Evolutionary conservation across 2,113 vertebrate genomes (phyloP).

Genomic region (Agelaius tricolor): DNA sequence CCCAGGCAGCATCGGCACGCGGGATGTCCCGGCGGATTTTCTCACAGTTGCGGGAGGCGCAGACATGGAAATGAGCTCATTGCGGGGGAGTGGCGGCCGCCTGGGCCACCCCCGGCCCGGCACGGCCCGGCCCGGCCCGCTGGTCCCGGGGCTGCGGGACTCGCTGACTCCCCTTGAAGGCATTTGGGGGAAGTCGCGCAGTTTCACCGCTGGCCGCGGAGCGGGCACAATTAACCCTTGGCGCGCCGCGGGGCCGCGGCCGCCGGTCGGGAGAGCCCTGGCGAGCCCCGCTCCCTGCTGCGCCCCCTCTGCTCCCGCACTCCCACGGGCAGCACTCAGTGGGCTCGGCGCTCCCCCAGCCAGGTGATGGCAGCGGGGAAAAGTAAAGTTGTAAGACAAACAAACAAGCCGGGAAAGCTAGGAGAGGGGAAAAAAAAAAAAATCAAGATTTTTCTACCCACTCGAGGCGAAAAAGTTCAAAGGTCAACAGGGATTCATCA

Average conservation of each 20-base stretch:
- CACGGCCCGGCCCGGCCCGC: neutral
- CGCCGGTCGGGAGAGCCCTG: neutral
- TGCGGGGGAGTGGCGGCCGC: constrained; percentile 66
- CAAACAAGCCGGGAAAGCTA: neutral
- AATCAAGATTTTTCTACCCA: neutral
- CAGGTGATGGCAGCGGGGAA: neutral
- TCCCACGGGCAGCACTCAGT: neutral
- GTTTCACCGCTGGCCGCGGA: neutral
- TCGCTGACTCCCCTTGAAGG: neutral
- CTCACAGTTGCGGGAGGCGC: constrained; percentile 68
- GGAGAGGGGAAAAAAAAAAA: rapidly evolving
- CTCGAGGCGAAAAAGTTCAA: neutral
- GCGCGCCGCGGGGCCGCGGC: neutral
- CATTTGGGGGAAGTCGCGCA: neutral
- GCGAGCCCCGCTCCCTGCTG: neutral
- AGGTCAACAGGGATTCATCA: neutral
- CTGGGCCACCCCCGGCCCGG: constrained; percentile 12
- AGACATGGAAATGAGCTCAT: constrained; percentile 76
- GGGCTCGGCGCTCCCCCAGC: neutral
- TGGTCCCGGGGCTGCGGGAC: neutral
- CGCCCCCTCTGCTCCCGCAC: neutral
- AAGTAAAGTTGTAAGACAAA: constrained; percentile 1
- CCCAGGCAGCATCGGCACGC: constrained; percentile 45
- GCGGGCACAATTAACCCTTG: neutral
- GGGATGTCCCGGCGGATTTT: constrained; percentile 53